Conservation (phyloP, 2,797 vertebrate species). For the Picus viridis region DNA sequence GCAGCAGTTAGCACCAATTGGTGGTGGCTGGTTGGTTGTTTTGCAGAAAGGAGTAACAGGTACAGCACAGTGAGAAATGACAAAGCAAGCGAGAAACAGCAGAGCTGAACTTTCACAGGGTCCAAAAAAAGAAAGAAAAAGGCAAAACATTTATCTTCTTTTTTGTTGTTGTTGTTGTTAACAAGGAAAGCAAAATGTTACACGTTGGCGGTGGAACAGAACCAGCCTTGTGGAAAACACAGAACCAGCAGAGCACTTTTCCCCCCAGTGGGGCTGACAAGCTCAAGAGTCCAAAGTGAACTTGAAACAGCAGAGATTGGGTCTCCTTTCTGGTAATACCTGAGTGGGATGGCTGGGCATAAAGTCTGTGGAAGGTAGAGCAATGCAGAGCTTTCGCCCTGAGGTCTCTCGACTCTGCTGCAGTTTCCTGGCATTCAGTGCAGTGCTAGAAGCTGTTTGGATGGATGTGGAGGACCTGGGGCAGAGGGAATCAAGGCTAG, state of each 20-base stretch:
- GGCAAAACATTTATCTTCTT: no score
- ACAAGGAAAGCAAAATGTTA: constrained; percentile 55
- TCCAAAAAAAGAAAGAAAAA: not conserved
- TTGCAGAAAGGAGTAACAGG: constrained; percentile 48
- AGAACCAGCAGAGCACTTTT: constrained; percentile 50
- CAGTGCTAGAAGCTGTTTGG: not conserved
- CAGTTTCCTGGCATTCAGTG: not conserved
- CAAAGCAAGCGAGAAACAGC: constrained; percentile 35
- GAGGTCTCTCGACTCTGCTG: constrained; percentile 18
- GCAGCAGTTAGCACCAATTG: constrained; percentile 38
- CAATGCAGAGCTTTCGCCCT: not conserved
- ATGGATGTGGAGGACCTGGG: not conserved
- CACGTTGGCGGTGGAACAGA: constrained; percentile 2
- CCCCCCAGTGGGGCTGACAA: constrained; percentile 38
- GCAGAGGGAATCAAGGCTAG: not conserved
- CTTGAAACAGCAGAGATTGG: constrained; percentile 2
- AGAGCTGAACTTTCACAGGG: constrained; percentile 47
- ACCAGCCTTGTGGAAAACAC: constrained; percentile 56
- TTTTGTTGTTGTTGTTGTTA: not conserved
- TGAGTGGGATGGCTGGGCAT: constrained; percentile 5
- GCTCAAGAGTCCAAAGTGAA: constrained; percentile 64
- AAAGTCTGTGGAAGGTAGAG: not conserved
- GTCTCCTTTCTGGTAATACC: constrained; percentile 47
- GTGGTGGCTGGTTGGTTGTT: not conserved
- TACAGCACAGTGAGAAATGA: constrained; percentile 17